Evolutionary conservation across 2,113 vertebrate genomes (phyloP).

Genomic region (Trichechus manatus): DNA sequence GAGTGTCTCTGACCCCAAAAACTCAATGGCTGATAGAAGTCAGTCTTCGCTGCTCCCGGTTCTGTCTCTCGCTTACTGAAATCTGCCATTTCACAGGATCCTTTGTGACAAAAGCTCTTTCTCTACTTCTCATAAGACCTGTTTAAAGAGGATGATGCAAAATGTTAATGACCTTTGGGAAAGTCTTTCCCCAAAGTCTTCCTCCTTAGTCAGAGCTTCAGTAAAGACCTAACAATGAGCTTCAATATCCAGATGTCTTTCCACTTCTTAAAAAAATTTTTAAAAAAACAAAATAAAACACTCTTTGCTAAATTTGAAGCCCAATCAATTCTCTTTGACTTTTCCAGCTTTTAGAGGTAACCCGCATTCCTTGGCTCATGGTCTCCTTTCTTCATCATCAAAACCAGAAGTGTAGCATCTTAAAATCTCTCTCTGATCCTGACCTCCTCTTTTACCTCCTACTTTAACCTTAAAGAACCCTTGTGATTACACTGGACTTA

Average conservation of each 20-base stretch:
- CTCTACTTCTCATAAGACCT: background rate
- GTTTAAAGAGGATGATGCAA: background rate
- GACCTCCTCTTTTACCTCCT: background rate
- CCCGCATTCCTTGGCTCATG: background rate
- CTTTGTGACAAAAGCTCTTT: background rate
- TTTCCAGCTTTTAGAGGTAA: too few relatives aligned
- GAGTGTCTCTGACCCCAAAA: background rate
- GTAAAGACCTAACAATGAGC: background rate
- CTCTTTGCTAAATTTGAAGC: background rate
- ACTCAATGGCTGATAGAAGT: background rate
- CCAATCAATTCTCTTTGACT: background rate
- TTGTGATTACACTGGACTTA: background rate
- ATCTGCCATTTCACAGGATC: background rate
- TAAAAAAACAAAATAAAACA: background rate
- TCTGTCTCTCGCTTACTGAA: background rate
- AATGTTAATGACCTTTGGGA: slow-evolving; percentile 58
- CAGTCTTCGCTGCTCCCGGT: background rate
- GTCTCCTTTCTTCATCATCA: background rate
- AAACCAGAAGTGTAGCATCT: background rate
- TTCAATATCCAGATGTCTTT: background rate
- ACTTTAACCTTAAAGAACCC: background rate
- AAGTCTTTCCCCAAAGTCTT: slow-evolving; percentile 26
- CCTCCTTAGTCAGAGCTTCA: background rate
- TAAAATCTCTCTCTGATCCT: background rate
- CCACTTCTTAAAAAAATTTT: background rate